A percentile compares a stretch with the other conserved stretches of the same genome.
Evolutionary conservation across 2,113 vertebrate species (phyloP).

Genomic region (Cynoglossus semilaevis): DNA sequence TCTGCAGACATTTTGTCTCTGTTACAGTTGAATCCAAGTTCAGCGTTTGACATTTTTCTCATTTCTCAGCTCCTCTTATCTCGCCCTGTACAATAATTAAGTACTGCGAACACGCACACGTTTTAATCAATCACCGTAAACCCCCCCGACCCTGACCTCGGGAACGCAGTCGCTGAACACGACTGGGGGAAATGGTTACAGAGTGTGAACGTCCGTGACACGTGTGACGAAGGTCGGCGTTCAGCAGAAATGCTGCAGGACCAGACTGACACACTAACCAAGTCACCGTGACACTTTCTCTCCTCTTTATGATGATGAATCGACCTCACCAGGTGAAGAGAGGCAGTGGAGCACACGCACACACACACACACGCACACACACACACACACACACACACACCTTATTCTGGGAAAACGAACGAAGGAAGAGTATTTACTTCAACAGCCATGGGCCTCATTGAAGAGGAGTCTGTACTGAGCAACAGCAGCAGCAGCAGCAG

Average conservation of each 20-base stretch:
- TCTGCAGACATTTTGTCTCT: not conserved
- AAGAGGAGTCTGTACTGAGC: slow-evolving; percentile 1
- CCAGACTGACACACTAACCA: slow-evolving; percentile 22
- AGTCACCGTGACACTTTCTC: slow-evolving; percentile 37
- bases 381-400: not conserved
- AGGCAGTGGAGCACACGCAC: slow-evolving; percentile 18
- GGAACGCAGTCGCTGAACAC: too few relatives aligned
- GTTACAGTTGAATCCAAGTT: slow-evolving; percentile 5
- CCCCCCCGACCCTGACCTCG: not conserved
- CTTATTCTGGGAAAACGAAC: slow-evolving; percentile 3
- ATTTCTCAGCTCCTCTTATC: not conserved
- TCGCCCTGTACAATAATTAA: not conserved
- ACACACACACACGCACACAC: not conserved
- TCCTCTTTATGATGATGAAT: slow-evolving; percentile 47
- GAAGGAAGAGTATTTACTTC: slow-evolving; percentile 1
- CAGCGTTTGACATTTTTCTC: not conserved
- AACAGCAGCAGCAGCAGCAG: slow-evolving; percentile 19
- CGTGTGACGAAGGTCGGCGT: too few relatives aligned
- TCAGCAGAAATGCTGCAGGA: slow-evolving; percentile 15
- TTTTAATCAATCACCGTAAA: not conserved
- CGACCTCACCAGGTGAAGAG: slow-evolving; percentile 40
- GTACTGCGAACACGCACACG: not conserved
- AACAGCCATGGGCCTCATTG: slow-evolving; percentile 24
- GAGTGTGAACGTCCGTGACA: too few relatives aligned
- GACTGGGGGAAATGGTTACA: too few relatives aligned